Evolutionary conservation across 2,797 vertebrate genomes (phyloP), one percentile per base, ranked within the genome.

Genomic region (Rhynchotus rufescens): DNA sequence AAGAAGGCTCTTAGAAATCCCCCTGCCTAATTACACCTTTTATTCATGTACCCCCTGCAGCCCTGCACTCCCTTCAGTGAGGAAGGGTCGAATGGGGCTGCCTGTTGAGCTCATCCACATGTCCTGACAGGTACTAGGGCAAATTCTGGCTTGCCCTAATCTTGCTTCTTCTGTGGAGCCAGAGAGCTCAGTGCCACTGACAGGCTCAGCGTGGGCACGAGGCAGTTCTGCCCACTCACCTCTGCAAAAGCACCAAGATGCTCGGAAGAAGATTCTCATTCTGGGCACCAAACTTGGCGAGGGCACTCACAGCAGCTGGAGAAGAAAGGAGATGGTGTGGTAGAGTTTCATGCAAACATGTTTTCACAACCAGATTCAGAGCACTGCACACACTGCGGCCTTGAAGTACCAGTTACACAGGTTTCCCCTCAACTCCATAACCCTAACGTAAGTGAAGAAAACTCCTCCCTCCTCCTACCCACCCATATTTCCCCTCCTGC

Each of bases 211-310:
- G 8, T 3, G 1, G 0, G 2, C 36, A 12, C 15, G 11, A 8
- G 19, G 10, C 38, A 44, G 69, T 10, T 10, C 36, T 20, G 56
- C 5, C 60, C 92, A 44, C 92, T 96, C 96, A 99, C 99, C 99
- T 99, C 96, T 99, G 99, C 97, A 99, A 98, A 42, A 99, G 98
- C 66, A 99, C 99, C 96, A 99, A 97, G 87, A 99, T 98, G 64
- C 99, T 99, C 1, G 99, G 99, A 23, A 99, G 98, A 83, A 99
- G 98, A 82, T 98, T 98, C 40, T 99, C 99, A 26, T 99, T 99
- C 97, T 99, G 99, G 81, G 99, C 99, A 81, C 99, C 99, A 96
- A 99, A 99, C 93, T 99, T 99, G 6, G 99, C 99, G 95, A 99
- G 91, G 6, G 99, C 99, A 17, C 99, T 99, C 73, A 99, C 99